These are phyloP conservation scores for Homarus americanus DNA, from an alignment of 1,140 invertebrate genomes.

Conservation along the genomic window DNA sequence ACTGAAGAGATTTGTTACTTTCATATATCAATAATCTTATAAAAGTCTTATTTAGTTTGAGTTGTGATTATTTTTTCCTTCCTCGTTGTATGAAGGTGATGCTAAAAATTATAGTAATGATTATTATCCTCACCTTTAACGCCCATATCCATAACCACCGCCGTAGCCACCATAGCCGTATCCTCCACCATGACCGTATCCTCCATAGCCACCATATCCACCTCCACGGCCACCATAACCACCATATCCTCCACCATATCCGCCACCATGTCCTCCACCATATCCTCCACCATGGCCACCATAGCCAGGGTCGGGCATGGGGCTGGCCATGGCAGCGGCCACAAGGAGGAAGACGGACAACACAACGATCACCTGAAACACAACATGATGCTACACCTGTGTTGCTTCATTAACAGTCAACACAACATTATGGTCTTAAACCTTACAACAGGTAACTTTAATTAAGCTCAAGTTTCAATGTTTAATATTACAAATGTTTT, in stretches of 20 bases:
- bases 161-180: not conserved
- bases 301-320: constrained; percentile 25
- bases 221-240: not conserved
- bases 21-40: too few relatives aligned
- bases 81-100: too few relatives aligned
- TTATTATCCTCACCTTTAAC: not conserved
- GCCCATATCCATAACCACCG: not conserved
- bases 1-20: too few relatives aligned
- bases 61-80: too few relatives aligned
- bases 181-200: constrained; percentile 6
- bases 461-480: too few relatives aligned
- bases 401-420: too few relatives aligned
- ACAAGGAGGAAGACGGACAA: constrained; percentile 25
- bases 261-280: not conserved
- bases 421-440: too few relatives aligned
- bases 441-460: too few relatives aligned
- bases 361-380: constrained; percentile 32
- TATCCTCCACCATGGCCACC: constrained; percentile 14
- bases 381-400: too few relatives aligned
- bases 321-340: constrained; percentile 2
- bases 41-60: too few relatives aligned
- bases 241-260: constrained; percentile 16
- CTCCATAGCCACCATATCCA: constrained; percentile 6
- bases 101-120: too few relatives aligned
- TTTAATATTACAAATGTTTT: too few relatives aligned